Conservation (phyloP, 1,140 invertebrate species). For the Diorhabda elongata region DNA sequence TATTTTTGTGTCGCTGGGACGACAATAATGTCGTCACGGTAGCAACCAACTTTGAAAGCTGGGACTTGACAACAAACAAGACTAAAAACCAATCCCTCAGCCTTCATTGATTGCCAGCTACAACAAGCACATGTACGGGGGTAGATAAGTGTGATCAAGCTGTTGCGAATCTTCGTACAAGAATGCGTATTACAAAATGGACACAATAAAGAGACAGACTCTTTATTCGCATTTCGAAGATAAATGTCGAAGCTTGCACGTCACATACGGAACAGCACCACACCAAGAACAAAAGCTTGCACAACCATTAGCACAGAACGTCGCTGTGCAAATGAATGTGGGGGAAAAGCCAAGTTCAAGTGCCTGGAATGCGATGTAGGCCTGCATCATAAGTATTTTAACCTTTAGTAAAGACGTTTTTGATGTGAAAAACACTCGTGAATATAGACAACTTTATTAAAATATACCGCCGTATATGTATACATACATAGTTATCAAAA, state of each 20-base stretch:
- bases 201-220: background rate
- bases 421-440: no score
- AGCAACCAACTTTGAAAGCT: constrained; percentile 39
- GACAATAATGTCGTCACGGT: constrained; percentile 42
- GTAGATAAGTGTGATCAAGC: constrained; percentile 19
- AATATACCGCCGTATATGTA: no score
- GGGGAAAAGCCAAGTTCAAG: constrained; percentile 18
- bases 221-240: background rate
- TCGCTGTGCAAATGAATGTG: constrained; percentile 7
- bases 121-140: constrained; percentile 41
- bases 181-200: constrained; percentile 24
- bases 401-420: no score
- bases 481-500: no score
- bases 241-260: constrained; percentile 13
- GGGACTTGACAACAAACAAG: constrained; percentile 35
- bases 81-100: constrained; percentile 38
- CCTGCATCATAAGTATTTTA: constrained; percentile 18
- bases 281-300: constrained; percentile 16
- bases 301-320: no score
- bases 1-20: constrained; percentile 37
- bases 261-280: constrained; percentile 15
- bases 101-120: constrained; percentile 37
- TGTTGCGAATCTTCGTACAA: constrained; percentile 19
- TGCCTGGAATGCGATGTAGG: constrained; percentile 25
- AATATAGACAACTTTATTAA: no score